Conservation (phyloP, 2,888 invertebrate species). For the Spisula subtruncata region DNA sequence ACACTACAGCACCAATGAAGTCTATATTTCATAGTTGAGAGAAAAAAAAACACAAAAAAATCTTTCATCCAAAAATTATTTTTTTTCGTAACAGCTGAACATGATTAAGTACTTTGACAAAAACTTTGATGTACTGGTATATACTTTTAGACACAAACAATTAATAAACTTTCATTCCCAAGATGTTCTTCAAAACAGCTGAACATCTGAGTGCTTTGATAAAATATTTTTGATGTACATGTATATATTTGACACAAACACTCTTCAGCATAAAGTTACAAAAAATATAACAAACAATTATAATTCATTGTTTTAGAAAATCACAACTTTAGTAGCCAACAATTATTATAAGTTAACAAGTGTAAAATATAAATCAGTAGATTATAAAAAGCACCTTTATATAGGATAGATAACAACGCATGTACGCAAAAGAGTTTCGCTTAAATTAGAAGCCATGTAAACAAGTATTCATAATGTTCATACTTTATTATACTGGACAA, state of each 20-base stretch:
- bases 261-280: not conserved
- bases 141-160: too few relatives aligned
- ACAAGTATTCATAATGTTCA: not conserved
- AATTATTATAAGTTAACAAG: not conserved
- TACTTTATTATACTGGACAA: not conserved
- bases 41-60: too few relatives aligned
- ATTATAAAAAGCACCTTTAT: slow-evolving; percentile 11
- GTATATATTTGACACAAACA: not conserved
- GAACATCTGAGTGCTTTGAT: not conserved
- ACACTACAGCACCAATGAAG: not conserved
- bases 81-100: too few relatives aligned
- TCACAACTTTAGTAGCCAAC: not conserved
- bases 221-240: not conserved
- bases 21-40: too few relatives aligned
- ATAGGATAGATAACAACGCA: not conserved
- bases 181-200: not conserved
- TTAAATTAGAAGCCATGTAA: not conserved
- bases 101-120: too few relatives aligned
- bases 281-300: not conserved
- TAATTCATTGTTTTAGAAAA: not conserved
- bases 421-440: not conserved
- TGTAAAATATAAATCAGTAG: not conserved
- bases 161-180: not conserved
- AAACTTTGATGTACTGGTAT: not conserved
- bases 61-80: too few relatives aligned